Evolutionary conservation across 2,797 vertebrate genomes (phyloP), one percentile per base, ranked within the genome.

Genomic region (Mallotus villosus): DNA sequence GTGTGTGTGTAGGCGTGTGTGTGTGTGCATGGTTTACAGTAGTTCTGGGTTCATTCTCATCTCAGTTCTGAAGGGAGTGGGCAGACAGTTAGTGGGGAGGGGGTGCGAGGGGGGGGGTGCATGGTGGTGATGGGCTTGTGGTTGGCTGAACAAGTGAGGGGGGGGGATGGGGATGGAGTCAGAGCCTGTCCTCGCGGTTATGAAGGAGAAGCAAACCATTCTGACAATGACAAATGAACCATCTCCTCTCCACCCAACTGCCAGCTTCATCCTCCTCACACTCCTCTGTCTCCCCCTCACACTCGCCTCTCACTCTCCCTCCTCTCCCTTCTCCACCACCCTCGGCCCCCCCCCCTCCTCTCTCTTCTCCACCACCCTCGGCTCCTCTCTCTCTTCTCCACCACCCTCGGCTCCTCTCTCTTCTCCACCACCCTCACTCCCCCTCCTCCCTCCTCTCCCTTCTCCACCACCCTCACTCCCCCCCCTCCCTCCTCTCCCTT

Each of bases 141-240:
- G 32, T 34, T 6, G 32, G 32, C 32, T 34, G 32, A 34, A 34
- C 32, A 34, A 34, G 32, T 34, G 32, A 34, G 32, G 8, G 1
- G 32, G 32, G 8, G 32, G 32, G 7, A 6, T 1, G 32, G 78
- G 75, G 80, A n/a, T n/a, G 63, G 79, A 79, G 78, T 87, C 83
- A 83, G 77, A 85, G 86, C 83, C 81, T 66, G 82, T 91, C 84
- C 89, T 91, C 86, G 85, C 88, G 85, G 90, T 92, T 93, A 92
- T 84, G 87, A 90, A 90, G 88, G 90, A 90, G 90, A 92, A 89
- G 84, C 87, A 87, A 92, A 90, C 88, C 87, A 90, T 92, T 89
- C 84, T 89, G 92, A 93, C 92, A 92, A 89, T 92, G 91, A 93
- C 90, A 92, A 92, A 94, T 92, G 89, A 91, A 91, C 84, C 89